Evolutionary conservation across 92 coral and sea anemone genomes (phyloP).

Genomic region (Meandrina meandrites): DNA sequence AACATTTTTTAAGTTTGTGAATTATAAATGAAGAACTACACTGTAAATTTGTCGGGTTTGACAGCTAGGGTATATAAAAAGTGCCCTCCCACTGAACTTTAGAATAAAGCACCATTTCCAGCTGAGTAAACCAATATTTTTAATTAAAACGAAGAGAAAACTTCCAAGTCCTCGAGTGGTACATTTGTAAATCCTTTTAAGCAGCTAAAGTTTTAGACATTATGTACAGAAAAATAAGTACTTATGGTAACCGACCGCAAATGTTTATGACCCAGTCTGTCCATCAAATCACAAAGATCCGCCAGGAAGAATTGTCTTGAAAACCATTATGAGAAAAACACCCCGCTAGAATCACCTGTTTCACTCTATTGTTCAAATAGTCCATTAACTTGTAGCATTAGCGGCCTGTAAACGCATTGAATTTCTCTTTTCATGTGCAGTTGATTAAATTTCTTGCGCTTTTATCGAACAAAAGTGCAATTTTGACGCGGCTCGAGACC

Average conservation of each 20-base stretch:
- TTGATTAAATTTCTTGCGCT: constrained; percentile 9
- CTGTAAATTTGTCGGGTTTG: background rate
- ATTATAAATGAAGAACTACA: background rate
- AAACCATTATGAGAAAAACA: constrained; percentile 23
- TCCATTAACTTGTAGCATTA: constrained; percentile 44
- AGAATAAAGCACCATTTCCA: constrained; percentile 9
- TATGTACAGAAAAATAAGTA: constrained; percentile 11
- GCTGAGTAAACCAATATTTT: constrained; percentile 17
- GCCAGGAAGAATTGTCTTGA: constrained; percentile 11
- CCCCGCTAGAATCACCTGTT: constrained; percentile 39
- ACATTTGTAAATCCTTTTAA: background rate
- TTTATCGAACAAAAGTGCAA: background rate
- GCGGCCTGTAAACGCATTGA: constrained; percentile 28
- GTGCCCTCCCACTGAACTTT: background rate
- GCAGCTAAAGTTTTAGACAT: background rate
- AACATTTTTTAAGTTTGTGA: background rate
- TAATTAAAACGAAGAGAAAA: constrained; percentile 6
- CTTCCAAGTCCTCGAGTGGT: constrained; percentile 1
- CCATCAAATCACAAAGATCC: constrained; percentile 21
- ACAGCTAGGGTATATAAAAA: no score
- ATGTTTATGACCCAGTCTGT: background rate
- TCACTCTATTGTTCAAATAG: constrained; percentile 20
- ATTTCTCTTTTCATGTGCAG: constrained; percentile 1
- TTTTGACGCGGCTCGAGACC: background rate
- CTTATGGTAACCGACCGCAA: background rate